Evolutionary conservation across 1,140 invertebrate species (phyloP), one percentile per base, ranked within the genome.

Genomic region (Drosophila ambigua): DNA sequence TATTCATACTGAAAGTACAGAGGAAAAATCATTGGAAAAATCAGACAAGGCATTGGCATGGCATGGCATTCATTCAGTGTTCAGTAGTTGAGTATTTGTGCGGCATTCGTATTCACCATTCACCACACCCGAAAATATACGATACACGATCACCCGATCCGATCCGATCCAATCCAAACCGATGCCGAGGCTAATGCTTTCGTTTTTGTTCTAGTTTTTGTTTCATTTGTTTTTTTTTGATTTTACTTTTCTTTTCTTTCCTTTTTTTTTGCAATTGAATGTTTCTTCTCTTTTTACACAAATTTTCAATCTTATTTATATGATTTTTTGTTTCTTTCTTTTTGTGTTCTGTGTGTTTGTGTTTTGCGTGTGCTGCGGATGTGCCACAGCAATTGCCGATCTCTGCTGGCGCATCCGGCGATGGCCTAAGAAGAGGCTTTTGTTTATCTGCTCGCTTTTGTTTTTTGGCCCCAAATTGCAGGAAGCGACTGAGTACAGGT

Each of bases 1-100:
- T 92, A 93, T 82, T 95, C 94, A 64, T 92, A 92, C 71, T 94
- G 93, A 83, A 95, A 57, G 59, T 48, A 67, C 46, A 63, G 41
- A 31, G 67, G 58, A 94, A 92, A 84, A 92, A 92, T 54, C 16
- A 83, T 72, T 60, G 77, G 71, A 54, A 67, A 39, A 39, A 11
- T 39, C 35, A 39, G 23, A 46, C 49, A 64, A 63, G 44, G 60
- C 45, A 23, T 6, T 20, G 15, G 23, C 46, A 48, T 49, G 13
- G 7, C 52, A 75, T 57, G 57, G 20, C 20, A 35, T 52, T 28
- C 41, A 50, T 39, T 72, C 66, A 72, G 39, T 54, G 13, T 28
- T 28, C 52, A 41, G 52, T 20, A 24, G 9, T 48, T 26, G 20
- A 20, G 15, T 59, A 53, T 64, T 28, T 20, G 20, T 20, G 16